phyloP scores from a whole-genome alignment of 2,797 vertebrate genomes.

The Mormyrus proboscirostris region DNA sequence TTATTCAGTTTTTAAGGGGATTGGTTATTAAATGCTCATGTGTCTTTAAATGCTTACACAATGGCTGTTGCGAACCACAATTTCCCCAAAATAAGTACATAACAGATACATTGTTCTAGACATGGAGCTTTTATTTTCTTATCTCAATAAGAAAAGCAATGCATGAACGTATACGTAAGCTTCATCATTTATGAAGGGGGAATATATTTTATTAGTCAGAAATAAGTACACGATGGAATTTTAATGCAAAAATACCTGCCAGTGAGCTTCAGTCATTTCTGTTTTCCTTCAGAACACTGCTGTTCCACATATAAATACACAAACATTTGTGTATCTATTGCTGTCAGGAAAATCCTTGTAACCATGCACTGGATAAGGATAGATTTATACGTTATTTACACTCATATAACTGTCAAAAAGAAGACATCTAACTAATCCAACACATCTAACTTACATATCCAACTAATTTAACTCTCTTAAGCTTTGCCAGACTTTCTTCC shows the following conservation, averaged over 20 bases:
- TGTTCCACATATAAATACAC: not conserved
- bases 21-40: not conserved
- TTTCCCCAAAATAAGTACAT: not conserved
- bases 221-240: not conserved
- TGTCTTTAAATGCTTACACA: slow-evolving; percentile 4
- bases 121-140: not conserved
- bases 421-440: not conserved
- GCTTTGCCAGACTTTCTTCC: not conserved
- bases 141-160: not conserved
- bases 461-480: not conserved
- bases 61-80: not conserved
- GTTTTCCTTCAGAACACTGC: not conserved
- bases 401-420: not conserved
- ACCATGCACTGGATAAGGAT: not conserved
- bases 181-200: not conserved
- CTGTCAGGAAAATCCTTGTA: not conserved
- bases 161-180: not conserved
- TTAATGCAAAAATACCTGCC: not conserved
- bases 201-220: not conserved
- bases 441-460: not conserved
- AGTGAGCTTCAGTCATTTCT: not conserved
- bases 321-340: not conserved
- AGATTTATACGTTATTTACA: not conserved
- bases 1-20: slow-evolving; percentile 7
- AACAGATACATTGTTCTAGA: not conserved